phyloP scores from a whole-genome alignment of 2,888 invertebrate genomes.

The Pammene aurita region DNA sequence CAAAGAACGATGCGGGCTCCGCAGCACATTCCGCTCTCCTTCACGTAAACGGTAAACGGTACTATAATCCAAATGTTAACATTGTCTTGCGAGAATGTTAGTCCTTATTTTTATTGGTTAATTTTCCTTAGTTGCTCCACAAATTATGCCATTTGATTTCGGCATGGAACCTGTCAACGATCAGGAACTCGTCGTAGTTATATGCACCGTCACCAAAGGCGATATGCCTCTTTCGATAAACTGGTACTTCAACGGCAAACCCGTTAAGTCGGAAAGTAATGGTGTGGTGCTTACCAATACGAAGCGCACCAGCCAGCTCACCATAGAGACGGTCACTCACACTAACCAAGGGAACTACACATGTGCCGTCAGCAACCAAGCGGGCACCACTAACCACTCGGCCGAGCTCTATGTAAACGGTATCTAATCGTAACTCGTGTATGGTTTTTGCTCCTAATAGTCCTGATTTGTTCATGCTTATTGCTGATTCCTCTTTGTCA shows the following conservation, averaged over 20 bases:
- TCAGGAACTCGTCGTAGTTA: constrained; percentile 86
- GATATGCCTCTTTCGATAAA: constrained; percentile 89
- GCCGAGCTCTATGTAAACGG: constrained; percentile 81
- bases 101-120: constrained; percentile 19
- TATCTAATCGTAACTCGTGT: constrained; percentile 42
- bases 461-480: constrained; percentile 41
- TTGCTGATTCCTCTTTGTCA: constrained; percentile 63
- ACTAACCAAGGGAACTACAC: constrained; percentile 85
- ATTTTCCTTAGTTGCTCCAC: constrained; percentile 84
- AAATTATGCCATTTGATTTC: constrained; percentile 88
- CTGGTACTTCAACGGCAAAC: constrained; percentile 85
- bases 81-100: constrained; percentile 31
- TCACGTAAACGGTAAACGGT: constrained; percentile 80
- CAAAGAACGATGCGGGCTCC: constrained; percentile 78
- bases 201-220: constrained; percentile 89
- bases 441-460: constrained; percentile 10
- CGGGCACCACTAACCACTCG: constrained; percentile 81
- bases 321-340: constrained; percentile 85
- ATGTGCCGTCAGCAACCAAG: constrained; percentile 84
- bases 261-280: constrained; percentile 77
- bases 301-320: constrained; percentile 84
- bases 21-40: constrained; percentile 72
- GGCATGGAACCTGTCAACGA: constrained; percentile 87
- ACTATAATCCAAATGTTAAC: constrained; percentile 44
- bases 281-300: constrained; percentile 81